Evolutionary conservation across 2,113 vertebrate genomes (phyloP), one percentile per base, ranked within the genome.

Genomic region (Crotalus helleri): DNA sequence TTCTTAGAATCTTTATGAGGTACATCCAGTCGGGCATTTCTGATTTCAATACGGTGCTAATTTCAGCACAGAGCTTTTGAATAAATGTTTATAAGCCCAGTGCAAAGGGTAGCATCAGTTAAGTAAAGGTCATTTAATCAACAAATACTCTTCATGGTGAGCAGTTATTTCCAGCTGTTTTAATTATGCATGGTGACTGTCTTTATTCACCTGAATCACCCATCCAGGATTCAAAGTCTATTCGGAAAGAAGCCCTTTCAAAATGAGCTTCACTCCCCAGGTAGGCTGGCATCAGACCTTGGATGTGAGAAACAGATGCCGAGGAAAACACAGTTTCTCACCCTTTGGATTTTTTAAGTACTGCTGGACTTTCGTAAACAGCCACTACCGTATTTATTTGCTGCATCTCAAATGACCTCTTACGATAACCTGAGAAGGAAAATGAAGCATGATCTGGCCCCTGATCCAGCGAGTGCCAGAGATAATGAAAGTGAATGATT

Each of bases 61-160:
- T 90, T 13, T 95, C 44, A 55, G 44, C 4, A 92, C 91, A 93
- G 88, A 95, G 92, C 87, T 93, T 54, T 64, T 93, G 89, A 93
- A 69, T 87, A 94, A 54, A 94, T 26, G 9, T 57, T 95, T 85
- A 55, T 0, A 6, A 93, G 88, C n/a, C 91, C 90, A 33, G 15
- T 33, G 1, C 0, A 0, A 23, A 39, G 10, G 55, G 7, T 46
- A 51, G 51, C 93, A 23, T 59, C 59, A 58, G 58, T 94, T 90
- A 88, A 92, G 21, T 53, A 61, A 90, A 0, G 4, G 11, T 19
- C 8, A 3, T 54, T 92, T 59, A 89, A 57, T 26, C 23, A 26
- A 17, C 87, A 92, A 92, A 0, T 0, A n/a, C 19, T 19, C 57
- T 86, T 61, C 23, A 86, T 15, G 26, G 7, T n/a, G 39, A 21